A percentile compares a stretch with the other conserved stretches of the same genome.
phyloP scores from a whole-genome alignment of 2,797 vertebrate species.

The Synaphobranchus kaupii region DNA sequence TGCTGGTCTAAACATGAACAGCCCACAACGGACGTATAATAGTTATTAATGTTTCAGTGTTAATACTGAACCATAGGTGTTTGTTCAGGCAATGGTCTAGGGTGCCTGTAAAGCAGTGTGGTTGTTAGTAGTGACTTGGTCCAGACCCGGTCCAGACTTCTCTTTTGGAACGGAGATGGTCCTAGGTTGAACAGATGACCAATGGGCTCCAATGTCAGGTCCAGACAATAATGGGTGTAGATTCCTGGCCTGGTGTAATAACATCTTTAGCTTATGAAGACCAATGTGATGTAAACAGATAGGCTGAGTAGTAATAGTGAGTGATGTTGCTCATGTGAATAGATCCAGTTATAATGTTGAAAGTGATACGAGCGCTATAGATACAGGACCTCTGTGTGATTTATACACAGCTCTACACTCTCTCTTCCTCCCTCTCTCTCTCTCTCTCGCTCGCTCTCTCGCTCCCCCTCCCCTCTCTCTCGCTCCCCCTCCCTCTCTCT shows the following conservation, averaged over 20 bases:
- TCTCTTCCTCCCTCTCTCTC: neutral
- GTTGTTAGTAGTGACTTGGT: neutral
- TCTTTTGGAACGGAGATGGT: neutral
- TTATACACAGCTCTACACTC: conserved; percentile 29
- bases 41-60: neutral
- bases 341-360: neutral
- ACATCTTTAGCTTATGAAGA: neutral
- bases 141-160: neutral
- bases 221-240: neutral
- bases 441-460: conserved; percentile 45
- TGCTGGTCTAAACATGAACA: neutral
- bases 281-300: no score
- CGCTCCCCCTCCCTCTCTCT: neutral
- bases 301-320: neutral
- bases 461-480: conserved; percentile 38
- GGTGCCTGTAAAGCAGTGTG: no score
- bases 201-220: neutral
- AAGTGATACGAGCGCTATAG: neutral
- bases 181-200: neutral
- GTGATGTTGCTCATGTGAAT: neutral
- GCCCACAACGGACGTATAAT: neutral
- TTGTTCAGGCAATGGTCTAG: no score
- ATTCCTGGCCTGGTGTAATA: neutral
- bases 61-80: neutral
- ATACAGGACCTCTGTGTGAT: neutral